Conservation (phyloP, 2,797 vertebrate genomes). For the Danio albolineatus region DNA sequence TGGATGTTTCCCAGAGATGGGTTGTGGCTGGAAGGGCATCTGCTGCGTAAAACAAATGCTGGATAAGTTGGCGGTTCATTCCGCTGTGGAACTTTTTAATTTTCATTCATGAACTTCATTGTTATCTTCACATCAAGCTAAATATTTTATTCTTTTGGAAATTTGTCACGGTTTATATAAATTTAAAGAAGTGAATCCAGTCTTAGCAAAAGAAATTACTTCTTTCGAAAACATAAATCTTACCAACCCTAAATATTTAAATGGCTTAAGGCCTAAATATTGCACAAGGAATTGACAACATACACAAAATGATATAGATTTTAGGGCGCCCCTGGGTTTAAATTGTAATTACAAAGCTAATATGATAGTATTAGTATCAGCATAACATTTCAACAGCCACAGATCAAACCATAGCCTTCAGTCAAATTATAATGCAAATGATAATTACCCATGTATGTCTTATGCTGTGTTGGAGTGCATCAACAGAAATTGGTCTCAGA, state of each 20-base stretch:
- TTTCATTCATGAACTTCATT: too few species aligned
- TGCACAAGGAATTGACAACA: not conserved
- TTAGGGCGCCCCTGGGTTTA: not conserved
- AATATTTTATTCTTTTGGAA: too few species aligned
- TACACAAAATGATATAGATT: not conserved
- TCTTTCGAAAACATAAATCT: not conserved
- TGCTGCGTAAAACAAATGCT: too few species aligned
- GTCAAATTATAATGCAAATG: conserved; percentile 13
- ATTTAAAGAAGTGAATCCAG: not conserved
- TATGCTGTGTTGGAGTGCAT: conserved; percentile 14
- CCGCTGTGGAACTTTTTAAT: too few species aligned
- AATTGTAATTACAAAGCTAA: not conserved
- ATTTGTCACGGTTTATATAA: too few species aligned
- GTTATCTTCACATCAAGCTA: too few species aligned
- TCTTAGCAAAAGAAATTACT: not conserved
- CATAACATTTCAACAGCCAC: conserved; percentile 7
- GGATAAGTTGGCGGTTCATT: too few species aligned
- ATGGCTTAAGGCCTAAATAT: not conserved
- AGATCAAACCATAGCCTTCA: not conserved
- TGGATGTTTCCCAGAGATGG: too few species aligned
- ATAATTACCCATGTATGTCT: not conserved
- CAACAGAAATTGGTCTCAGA: conserved; percentile 14
- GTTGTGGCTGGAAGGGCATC: too few species aligned
- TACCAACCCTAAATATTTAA: not conserved
- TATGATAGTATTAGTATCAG: not conserved